Conservation (phyloP, 2,113 vertebrate species). For the Microcebus lehilahytsara region DNA sequence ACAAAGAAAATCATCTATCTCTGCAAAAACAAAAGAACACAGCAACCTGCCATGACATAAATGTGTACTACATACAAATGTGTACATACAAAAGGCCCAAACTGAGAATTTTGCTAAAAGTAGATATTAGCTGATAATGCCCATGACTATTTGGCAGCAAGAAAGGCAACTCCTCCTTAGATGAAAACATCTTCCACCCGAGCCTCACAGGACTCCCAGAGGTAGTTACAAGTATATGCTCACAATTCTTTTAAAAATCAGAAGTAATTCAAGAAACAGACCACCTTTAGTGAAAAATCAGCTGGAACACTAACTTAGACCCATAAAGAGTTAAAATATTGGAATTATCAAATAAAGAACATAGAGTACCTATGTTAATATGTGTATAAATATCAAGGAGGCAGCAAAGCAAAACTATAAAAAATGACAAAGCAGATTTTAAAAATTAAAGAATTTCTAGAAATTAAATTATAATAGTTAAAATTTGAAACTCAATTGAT, state of each 20-base stretch:
- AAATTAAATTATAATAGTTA: background rate
- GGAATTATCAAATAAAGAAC: background rate
- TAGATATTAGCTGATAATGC: background rate
- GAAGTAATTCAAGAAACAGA: background rate
- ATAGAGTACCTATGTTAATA: background rate
- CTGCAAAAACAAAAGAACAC: background rate
- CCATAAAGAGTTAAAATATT: background rate
- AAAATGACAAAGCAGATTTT: background rate
- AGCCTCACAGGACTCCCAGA: background rate
- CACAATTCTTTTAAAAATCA: background rate
- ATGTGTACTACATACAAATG: background rate
- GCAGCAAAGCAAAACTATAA: background rate
- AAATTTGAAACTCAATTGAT: background rate
- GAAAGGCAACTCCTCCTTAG: background rate
- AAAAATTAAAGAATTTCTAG: background rate
- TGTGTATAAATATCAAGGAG: background rate
- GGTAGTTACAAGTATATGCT: background rate
- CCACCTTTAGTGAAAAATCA: background rate
- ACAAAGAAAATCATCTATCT: background rate
- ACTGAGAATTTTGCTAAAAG: background rate
- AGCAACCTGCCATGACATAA: background rate
- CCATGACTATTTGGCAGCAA: background rate
- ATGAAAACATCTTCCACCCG: background rate
- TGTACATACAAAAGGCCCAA: background rate
- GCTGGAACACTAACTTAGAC: background rate